Percentiles rank a stretch among this genome's conserved stretches.
phyloP scores from a whole-genome alignment of 2,888 invertebrate species.

The Phengaris alcon region DNA sequence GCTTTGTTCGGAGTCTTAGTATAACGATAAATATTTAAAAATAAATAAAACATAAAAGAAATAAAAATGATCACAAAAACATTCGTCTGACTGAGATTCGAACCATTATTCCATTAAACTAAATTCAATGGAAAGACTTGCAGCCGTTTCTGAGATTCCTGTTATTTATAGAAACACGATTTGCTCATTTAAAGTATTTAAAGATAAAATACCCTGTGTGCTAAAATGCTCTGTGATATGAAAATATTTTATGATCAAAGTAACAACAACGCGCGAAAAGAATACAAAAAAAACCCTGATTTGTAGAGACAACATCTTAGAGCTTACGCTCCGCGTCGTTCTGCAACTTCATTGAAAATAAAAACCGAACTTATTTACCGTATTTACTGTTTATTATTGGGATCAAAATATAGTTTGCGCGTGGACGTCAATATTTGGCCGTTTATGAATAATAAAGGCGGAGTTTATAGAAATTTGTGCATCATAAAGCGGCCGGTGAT shows the following conservation, averaged over 20 bases:
- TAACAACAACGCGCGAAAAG: background rate
- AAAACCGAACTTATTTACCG: constrained; percentile 7
- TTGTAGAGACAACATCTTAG: background rate
- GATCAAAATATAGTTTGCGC: constrained; percentile 4
- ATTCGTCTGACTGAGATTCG: too few relatives aligned
- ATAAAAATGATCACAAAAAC: too few relatives aligned
- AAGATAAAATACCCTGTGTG: background rate
- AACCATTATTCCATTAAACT: too few relatives aligned
- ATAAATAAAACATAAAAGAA: too few relatives aligned
- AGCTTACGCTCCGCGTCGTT: background rate
- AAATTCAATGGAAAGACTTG: too few relatives aligned
- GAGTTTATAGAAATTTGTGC: constrained; percentile 73
- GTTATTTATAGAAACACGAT: too few relatives aligned
- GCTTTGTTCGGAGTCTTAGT: too few relatives aligned
- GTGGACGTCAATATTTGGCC: constrained; percentile 10
- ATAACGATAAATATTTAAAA: too few relatives aligned
- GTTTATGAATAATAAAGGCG: constrained; percentile 29
- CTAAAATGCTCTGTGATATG: background rate
- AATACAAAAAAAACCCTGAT: constrained; percentile 6
- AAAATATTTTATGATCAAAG: background rate
- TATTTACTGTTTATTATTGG: constrained; percentile 8
- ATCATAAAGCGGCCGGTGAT: constrained; percentile 67
- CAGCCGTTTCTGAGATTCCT: too few relatives aligned
- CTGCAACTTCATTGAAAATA: background rate
- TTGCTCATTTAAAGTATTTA: too few relatives aligned